Conservation (phyloP, 2,113 vertebrate genomes). For the Halcyon senegalensis region DNA sequence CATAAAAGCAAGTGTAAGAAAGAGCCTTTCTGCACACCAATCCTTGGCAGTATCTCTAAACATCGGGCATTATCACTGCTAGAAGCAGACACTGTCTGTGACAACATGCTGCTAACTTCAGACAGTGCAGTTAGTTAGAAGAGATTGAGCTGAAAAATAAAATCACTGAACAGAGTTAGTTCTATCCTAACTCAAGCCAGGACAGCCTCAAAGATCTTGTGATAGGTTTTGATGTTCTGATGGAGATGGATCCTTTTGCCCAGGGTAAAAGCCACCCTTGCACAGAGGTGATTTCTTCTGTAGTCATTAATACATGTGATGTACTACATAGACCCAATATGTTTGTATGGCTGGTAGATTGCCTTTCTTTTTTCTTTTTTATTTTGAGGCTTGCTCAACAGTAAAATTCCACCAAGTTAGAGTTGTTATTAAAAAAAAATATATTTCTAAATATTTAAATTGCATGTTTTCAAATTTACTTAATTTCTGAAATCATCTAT, state of each 20-base stretch:
- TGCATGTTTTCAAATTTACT: not conserved
- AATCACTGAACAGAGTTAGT: not conserved
- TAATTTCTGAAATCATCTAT: not conserved
- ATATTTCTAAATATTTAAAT: not conserved
- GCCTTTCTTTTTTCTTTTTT: not conserved
- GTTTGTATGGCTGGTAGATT: not conserved
- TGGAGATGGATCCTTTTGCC: not conserved
- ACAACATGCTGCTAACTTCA: not conserved
- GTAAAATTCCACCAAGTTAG: not conserved
- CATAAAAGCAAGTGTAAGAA: too few species aligned
- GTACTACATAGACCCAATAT: not conserved
- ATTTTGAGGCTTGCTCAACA: not conserved
- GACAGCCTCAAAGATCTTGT: not conserved
- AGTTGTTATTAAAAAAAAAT: not conserved
- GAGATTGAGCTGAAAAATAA: not conserved
- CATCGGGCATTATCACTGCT: not conserved
- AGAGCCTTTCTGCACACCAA: too few species aligned
- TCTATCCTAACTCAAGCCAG: not conserved
- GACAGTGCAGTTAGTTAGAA: not conserved
- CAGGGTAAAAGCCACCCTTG: not conserved
- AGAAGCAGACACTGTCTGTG: not conserved
- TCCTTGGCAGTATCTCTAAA: not conserved
- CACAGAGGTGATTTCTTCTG: not conserved
- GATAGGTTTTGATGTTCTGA: not conserved
- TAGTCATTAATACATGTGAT: not conserved